A percentile compares a stretch with the other conserved stretches of the same genome.
Evolutionary conservation across 92 coral and sea anemone species (phyloP).

Genomic region (Ricordea florida): DNA sequence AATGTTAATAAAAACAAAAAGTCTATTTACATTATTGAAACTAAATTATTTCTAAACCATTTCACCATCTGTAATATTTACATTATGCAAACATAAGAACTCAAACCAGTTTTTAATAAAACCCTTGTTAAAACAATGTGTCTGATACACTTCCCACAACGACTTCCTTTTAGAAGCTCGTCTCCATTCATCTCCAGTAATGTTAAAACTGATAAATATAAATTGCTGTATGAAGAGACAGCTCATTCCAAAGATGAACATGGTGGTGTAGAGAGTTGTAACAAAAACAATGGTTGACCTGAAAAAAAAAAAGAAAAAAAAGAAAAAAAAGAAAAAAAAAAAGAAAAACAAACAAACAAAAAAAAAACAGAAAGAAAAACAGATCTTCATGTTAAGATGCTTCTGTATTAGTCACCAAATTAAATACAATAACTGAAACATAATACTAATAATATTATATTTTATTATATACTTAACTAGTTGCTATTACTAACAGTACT

Average conservation of each 20-base stretch:
- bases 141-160: conserved; percentile 64
- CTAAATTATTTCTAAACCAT: background rate
- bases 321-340: background rate
- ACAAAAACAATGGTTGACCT: conserved; percentile 87
- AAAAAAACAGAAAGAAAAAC: background rate
- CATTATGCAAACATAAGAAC: conserved; percentile 44
- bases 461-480: too few relatives aligned
- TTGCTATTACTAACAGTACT: too few relatives aligned
- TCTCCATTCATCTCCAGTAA: conserved; percentile 96
- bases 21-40: background rate
- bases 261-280: conserved; percentile 61
- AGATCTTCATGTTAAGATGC: background rate
- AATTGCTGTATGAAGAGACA: conserved; percentile 82
- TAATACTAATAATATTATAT: too few relatives aligned
- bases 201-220: conserved; percentile 78
- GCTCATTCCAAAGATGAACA: conserved; percentile 73
- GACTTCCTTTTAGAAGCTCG: conserved; percentile 65
- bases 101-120: conserved; percentile 83
- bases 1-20: background rate
- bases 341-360: background rate
- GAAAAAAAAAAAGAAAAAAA: conserved; percentile 27
- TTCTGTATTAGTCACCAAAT: background rate
- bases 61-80: background rate
- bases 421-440: background rate
- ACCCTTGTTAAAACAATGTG: conserved; percentile 81